Evolutionary conservation across 2,113 vertebrate species (phyloP).

Genomic region (Argyrosomus japonicus): DNA sequence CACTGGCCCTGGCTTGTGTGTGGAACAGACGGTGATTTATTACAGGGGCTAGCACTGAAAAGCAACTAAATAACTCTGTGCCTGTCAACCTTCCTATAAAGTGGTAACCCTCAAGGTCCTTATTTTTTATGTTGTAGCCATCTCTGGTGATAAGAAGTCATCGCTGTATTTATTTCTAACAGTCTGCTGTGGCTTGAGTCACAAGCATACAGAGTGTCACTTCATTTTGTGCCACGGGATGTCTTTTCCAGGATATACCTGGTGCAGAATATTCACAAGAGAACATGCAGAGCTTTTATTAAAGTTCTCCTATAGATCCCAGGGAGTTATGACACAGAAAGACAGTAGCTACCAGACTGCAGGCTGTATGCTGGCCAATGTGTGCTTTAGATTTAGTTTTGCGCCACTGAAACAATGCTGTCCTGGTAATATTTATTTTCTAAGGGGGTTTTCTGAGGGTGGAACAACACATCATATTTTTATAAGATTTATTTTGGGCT

Average conservation of each 20-base stretch:
- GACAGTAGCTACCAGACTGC: background rate
- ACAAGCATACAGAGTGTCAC: background rate
- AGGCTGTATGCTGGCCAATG: background rate
- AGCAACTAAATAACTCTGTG: conserved; percentile 22
- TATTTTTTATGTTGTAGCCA: conserved; percentile 29
- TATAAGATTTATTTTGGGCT: no score
- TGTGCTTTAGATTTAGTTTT: background rate
- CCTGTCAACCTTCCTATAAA: conserved; percentile 41
- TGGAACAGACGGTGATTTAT: conserved; percentile 24
- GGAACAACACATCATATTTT: no score
- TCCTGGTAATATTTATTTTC: background rate
- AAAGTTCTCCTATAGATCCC: background rate
- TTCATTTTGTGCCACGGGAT: background rate
- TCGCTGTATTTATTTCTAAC: conserved; percentile 10
- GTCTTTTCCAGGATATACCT: background rate
- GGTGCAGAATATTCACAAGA: background rate
- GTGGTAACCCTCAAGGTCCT: conserved; percentile 28
- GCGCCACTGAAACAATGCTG: background rate
- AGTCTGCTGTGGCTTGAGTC: conserved; percentile 9
- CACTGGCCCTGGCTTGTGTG: conserved; percentile 8
- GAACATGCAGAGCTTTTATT: background rate
- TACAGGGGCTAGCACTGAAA: background rate
- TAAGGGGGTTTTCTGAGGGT: no score
- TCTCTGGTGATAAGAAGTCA: conserved; percentile 41
- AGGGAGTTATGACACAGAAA: background rate